Base-by-base conservation (phyloP, 2,888 invertebrate genomes). In the Ceraclea dissimilis region DNA sequence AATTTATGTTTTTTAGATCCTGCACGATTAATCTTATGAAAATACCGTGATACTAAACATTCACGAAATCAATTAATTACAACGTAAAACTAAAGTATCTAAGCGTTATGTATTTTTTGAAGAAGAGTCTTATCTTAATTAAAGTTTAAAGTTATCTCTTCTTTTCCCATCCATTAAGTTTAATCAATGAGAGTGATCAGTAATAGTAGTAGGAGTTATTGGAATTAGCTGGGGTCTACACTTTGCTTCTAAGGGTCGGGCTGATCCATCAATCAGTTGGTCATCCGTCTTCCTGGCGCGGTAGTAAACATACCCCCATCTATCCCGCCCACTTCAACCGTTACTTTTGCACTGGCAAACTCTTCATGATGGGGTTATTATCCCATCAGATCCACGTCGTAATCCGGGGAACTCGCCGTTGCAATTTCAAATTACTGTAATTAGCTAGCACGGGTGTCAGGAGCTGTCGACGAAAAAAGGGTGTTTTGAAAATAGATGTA, bases 241-340 rank as follows among this genome's bases (percentile, higher is more conserved):
- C 33, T 13, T 34, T 22, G 33, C 16, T 50, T n/a, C 17, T n/a
- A 13, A 44, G 52, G 46, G 52, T 43, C 31, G 19, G 22, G 44
- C 49, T 26, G 54, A 56, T 49, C 55, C 57, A 61, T 61, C 61
- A 56, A 61, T 61, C 61, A 61, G 33, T 34, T n/a, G 57, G 53
- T 43, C 61, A 61, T 61, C 61, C 58, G 53, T 61, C 61, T 61
- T 61, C 48, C 56, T 56, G 56, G 51, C 56, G 52, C 50, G 48
- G 56, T 57, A 57, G 54, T 56, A 43, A 54, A 13, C 47, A 26
- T 46, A 13, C 33, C 44, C 46, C 13, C 39, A 4, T 13, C 39
- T n/a, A 16, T 39, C 4, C 39, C 39, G 39, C 39, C 39, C 39
- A 39, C 16, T 39, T 39, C 39, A 16, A n/a, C 39, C 13, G 39